Evolutionary conservation across 2,888 invertebrate species (phyloP).

Genomic region (Tetanocera ferruginea): DNA sequence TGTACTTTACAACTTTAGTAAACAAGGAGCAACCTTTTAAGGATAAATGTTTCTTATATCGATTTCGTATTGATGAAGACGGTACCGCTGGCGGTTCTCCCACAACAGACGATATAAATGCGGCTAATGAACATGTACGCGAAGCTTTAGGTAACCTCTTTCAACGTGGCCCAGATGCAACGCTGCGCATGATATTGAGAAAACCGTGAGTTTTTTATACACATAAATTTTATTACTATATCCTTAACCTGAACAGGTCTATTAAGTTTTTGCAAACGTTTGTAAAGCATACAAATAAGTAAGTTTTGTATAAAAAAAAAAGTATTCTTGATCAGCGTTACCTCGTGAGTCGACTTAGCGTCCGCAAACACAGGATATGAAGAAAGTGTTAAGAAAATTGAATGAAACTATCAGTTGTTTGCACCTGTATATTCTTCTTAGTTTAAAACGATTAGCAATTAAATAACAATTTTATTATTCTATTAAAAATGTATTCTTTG

Average conservation of each 20-base stretch:
- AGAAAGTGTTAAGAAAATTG: too few relatives aligned
- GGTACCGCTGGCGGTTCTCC: constrained; percentile 73
- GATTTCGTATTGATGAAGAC: constrained; percentile 83
- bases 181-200: constrained; percentile 82
- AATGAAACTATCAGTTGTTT: too few relatives aligned
- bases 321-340: too few relatives aligned
- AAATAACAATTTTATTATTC: too few relatives aligned
- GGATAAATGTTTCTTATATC: constrained; percentile 86
- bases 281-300: too few relatives aligned
- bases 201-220: constrained; percentile 78
- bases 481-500: too few relatives aligned
- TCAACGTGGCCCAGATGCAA: constrained; percentile 83
- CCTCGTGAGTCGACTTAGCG: too few relatives aligned
- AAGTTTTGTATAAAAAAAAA: not conserved
- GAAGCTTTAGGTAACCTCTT: constrained; percentile 77
- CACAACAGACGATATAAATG: constrained; percentile 74
- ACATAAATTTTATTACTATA: not conserved
- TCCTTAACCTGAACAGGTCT: not conserved
- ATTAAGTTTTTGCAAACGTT: too few relatives aligned
- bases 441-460: too few relatives aligned
- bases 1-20: constrained; percentile 70
- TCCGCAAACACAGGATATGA: too few relatives aligned
- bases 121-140: constrained; percentile 79
- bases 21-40: constrained; percentile 84
- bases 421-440: too few relatives aligned